Base-by-base conservation (phyloP, 2,797 vertebrate genomes). In the Falco naumanni region DNA sequence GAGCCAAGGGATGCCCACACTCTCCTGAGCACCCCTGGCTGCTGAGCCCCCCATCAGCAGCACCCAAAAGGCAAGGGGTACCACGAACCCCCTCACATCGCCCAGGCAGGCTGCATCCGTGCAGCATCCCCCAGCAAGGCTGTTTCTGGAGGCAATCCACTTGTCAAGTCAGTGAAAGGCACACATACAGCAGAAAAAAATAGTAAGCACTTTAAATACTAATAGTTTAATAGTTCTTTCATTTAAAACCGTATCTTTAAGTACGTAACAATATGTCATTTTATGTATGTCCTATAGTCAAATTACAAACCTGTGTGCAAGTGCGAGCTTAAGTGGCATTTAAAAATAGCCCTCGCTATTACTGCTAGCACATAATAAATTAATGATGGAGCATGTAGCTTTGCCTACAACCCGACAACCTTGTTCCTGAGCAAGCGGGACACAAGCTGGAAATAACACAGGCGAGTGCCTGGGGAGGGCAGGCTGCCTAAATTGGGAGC, bases 301-400 rank as follows among this genome's bases (percentile, higher is more conserved):
- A 94, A 89, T 92, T 89, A 94, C 89, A 89, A 94, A 82, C 72
- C 65, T 31, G 5, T 3, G 54, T 72, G 81, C 2, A 69, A 95
- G 87, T 6, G 0, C 2, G 0, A 94, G 94, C 82, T 95, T 93
- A 95, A 96, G 93, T 72, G 94, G 93, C 94, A 84, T 94, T 96
- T 97, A 95, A 97, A 96, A 97, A 96, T 88, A 97, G 93, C 87
- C 94, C 76, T 82, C 1, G 5, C 92, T 93, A 78, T 94, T 96
- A 94, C 66, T 53, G 94, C 92, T 87, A 89, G 92, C 79, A 84
- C 90, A 43, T 76, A 84, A 95, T 93, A 96, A 97, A 95, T 95
- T 92, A 96, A 96, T 65, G 87, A 93, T 63, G 60, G 66, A 94
- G 75, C 43, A 33, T 95, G 90, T 94, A 91, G 68, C 54, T 80